These are phyloP conservation scores for Sylvia borin DNA, from an alignment of 2,797 vertebrate genomes.

Conservation along the genomic window DNA sequence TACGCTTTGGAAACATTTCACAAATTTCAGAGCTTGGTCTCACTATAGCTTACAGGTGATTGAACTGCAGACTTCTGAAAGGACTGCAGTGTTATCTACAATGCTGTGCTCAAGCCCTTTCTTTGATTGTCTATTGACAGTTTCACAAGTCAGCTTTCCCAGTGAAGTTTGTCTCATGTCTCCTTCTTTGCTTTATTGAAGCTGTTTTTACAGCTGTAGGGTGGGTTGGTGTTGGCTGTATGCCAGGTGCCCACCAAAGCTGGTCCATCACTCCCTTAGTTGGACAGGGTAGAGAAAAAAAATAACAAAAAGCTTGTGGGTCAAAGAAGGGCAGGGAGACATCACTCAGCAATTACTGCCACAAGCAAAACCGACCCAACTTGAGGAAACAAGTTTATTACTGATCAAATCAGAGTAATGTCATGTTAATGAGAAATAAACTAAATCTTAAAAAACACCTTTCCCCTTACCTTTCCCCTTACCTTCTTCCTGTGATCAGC, in stretches of 20 bases:
- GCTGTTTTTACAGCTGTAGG: neutral
- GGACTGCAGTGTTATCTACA: neutral
- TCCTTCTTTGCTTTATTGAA: neutral
- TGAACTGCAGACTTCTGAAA: neutral
- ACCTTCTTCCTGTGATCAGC: neutral
- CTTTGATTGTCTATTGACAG: neutral
- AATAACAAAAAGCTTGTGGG: neutral
- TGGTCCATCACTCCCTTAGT: neutral
- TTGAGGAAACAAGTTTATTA: neutral
- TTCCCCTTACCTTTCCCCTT: neutral
- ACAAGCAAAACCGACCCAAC: neutral
- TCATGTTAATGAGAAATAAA: neutral
- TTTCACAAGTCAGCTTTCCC: neutral
- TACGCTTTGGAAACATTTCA: neutral
- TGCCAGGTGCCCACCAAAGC: neutral
- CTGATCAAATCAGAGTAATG: neutral
- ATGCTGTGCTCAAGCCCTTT: neutral
- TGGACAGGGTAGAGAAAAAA: neutral
- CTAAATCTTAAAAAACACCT: neutral
- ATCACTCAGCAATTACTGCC: neutral
- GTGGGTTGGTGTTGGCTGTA: neutral
- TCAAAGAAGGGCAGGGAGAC: neutral
- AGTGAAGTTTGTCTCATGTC: neutral
- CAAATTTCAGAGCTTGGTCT: neutral
- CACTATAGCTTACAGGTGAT: neutral